phyloP scores from a whole-genome alignment of 2,888 invertebrate species.

The Nomada fabriciana region DNA sequence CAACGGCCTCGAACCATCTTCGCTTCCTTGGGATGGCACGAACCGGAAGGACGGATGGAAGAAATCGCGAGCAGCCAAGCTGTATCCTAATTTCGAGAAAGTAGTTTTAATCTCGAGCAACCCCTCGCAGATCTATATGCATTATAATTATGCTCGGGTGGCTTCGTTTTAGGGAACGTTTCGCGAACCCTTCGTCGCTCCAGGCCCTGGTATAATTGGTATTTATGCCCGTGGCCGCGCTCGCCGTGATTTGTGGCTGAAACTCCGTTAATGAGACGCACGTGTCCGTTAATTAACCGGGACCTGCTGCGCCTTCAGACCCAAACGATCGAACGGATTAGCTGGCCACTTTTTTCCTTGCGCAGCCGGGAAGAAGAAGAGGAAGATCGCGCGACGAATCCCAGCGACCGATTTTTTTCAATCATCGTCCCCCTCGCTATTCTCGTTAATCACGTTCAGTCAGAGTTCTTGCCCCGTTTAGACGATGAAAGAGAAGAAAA shows the following conservation, averaged over 20 bases:
- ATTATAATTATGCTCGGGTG: conserved; percentile 75
- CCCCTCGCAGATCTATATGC: conserved; percentile 63
- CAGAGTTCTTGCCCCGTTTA: neutral
- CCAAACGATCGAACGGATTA: conserved; percentile 57
- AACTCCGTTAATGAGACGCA: conserved; percentile 78
- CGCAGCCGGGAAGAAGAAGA: neutral
- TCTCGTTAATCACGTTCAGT: conserved; percentile 57
- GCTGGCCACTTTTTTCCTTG: conserved; percentile 27
- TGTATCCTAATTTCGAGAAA: conserved; percentile 63
- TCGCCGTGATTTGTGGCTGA: conserved; percentile 76
- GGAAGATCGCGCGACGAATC: conserved; percentile 53
- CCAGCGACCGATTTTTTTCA: conserved; percentile 62
- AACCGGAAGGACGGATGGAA: neutral
- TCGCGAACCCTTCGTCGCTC: conserved; percentile 68
- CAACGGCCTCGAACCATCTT: neutral
- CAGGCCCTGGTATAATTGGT: conserved; percentile 76
- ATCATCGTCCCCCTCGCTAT: conserved; percentile 34
- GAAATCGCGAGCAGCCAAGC: conserved; percentile 2
- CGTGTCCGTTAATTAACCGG: conserved; percentile 78
- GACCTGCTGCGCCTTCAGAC: conserved; percentile 54
- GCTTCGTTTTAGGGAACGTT: conserved; percentile 65
- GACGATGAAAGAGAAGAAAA: neutral
- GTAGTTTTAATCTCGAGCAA: conserved; percentile 69
- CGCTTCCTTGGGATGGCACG: neutral
- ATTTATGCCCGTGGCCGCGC: conserved; percentile 74